Base-by-base conservation (phyloP, 2,888 invertebrate genomes). In the Nudaria mundana region DNA sequence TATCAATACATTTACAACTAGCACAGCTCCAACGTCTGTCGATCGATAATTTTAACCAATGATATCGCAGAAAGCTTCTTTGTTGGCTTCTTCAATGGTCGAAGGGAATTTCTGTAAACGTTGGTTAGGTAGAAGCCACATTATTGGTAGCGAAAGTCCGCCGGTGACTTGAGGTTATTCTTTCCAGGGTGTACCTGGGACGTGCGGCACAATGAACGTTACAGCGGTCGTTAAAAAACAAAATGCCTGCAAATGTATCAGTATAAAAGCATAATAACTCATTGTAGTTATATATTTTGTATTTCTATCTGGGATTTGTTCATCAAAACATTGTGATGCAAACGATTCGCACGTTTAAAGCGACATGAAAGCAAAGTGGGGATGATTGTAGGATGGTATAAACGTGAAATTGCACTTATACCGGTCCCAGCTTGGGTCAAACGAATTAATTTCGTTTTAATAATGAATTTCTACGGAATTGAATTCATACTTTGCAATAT, bases 331-430 rank as follows among this genome's bases (percentile, higher is more conserved):
- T 29, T 37, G 30, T 40, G 37, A 38, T 56, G 44, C 44, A 52
- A n/a, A n/a, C n/a, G n/a, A 47, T 56, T 40, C 23, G 28, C 29
- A 37, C 40, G 44, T 46, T 37, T 43, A 56, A 59, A 28, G 30
- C 44, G 42, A 52, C 49, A 49, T 25, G 46, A 35, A 28, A 52
- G 61, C 57, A 63, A 61, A 65, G 54, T 49, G 47, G 41, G 46
- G 62, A 63, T 66, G 52, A 65, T 56, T 55, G 42, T 29, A 38
- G 54, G 63, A 62, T 67, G 33, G 44, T 46, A 47, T 39, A 37
- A 60, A 66, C 64, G 52, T 43, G 63, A 48, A 48, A 63, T 58
- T 51, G 62, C 66, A 66, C 63, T 66, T 64, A 66, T 54, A 43
- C 40, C 24, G 23, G 16, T 41, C 30, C 15, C 33, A 30, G 15